Percentiles rank a stretch among this genome's conserved stretches.
Conservation (phyloP, 2,888 invertebrate species). For the Philaethria dido region DNA sequence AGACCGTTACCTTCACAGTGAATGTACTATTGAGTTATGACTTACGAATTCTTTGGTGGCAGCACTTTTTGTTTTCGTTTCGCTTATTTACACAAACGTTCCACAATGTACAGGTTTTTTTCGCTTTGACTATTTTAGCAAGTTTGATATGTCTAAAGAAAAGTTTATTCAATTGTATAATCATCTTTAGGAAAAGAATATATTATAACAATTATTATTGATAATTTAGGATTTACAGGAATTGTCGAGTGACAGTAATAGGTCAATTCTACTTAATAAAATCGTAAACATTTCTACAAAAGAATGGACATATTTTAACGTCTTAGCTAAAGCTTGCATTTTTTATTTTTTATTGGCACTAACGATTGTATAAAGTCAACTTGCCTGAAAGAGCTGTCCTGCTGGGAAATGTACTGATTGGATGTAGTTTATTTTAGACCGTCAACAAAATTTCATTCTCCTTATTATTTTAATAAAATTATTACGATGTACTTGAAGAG, state of each 20-base stretch:
- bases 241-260: background rate
- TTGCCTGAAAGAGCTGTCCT: background rate
- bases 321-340: background rate
- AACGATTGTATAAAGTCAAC: background rate
- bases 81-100: conserved; percentile 17
- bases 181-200: too few relatives aligned
- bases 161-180: conserved; percentile 1
- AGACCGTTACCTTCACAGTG: conserved; percentile 37
- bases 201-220: too few relatives aligned
- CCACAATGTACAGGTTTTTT: conserved; percentile 4
- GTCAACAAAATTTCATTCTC: background rate
- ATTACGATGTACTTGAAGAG: too few relatives aligned
- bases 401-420: conserved; percentile 4
- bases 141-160: background rate
- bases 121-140: background rate
- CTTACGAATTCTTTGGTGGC: conserved; percentile 27
- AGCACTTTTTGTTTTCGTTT: conserved; percentile 33
- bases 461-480: background rate
- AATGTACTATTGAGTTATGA: conserved; percentile 39
- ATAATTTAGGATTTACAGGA: too few relatives aligned
- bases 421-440: conserved; percentile 1
- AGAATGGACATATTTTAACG: background rate
- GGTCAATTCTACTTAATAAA: too few relatives aligned
- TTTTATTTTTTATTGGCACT: background rate
- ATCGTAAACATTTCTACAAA: too few relatives aligned